Evolutionary conservation across 2,888 invertebrate genomes (phyloP), one percentile per base, ranked within the genome.

Genomic region (Drosophila paramelanica): DNA sequence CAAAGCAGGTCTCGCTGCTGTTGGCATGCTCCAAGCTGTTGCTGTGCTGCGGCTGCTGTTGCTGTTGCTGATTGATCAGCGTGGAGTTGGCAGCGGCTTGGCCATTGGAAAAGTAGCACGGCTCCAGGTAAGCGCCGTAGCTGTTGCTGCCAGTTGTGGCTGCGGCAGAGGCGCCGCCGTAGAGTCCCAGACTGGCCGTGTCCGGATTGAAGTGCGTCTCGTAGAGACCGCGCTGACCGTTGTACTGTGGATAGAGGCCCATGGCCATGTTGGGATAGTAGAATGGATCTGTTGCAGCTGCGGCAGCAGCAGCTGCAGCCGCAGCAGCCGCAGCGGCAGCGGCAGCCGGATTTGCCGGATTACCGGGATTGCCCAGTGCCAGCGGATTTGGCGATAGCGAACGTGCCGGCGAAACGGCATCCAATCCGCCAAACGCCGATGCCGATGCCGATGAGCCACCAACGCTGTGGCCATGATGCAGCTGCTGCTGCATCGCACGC

Each of bases 401-500:
- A 73, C 94, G 93, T 55, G 93, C 93, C 45, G 95, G 95, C 87
- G 94, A 96, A 84, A 92, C 93, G 58, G 94, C 95, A 75, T 94
- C 96, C 93, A 93, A 10, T 1, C 43, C 69, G 5, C 78, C 81
- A 33, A 65, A 94, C 83, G 93, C 93, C 66, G 90, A 93, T 79
- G 93, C 93, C 66, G 90, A 93, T 79, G 69, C 52, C 14, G 83
- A 79, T 5, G 79, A 71, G 20, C 78, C 61, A 93, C 83, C 93
- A 27, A 83, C 81, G n/a, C 68, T 78, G 56, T 90, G 91, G 58
- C 90, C 89, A 82, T 92, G 92, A 73, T 94, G 94, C 73, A 94
- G 94, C 93, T 97, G 96, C 93, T 97, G 98, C 93, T 97, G 96
- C 93, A 97, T 95, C 78, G 97, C 97, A 80, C 98, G 95, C 93